These are phyloP conservation scores for Australoheros scitulus DNA, from an alignment of 2,113 vertebrate species.

Conservation along the genomic window DNA sequence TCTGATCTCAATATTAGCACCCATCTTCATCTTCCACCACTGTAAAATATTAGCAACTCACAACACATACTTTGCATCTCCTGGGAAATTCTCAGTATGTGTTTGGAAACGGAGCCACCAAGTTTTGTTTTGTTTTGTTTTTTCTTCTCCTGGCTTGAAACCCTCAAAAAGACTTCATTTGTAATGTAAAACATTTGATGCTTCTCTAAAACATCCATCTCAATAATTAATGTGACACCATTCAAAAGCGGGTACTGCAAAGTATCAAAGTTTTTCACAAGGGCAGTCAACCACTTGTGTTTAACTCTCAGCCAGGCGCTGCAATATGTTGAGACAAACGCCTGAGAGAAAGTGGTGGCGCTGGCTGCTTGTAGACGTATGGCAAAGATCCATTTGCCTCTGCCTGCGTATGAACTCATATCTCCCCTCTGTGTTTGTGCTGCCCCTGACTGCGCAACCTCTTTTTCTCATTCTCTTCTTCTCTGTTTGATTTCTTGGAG, in stretches of 20 bases:
- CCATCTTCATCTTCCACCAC: neutral
- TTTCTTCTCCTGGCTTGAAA: neutral
- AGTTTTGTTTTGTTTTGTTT: neutral
- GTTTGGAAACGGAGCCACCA: slow-evolving; percentile 24
- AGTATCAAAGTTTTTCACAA: slow-evolving; percentile 39
- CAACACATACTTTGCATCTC: slow-evolving; percentile 12
- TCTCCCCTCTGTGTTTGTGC: slow-evolving; percentile 44
- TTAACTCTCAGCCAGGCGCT: slow-evolving; percentile 43
- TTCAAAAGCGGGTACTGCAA: neutral
- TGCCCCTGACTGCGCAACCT: slow-evolving; percentile 49
- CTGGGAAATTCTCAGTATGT: slow-evolving; percentile 32
- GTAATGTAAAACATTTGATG: slow-evolving; percentile 13
- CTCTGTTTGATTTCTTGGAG: slow-evolving; percentile 64
- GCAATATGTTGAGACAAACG: slow-evolving; percentile 4
- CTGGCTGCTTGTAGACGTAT: slow-evolving; percentile 9
- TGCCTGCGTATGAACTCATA: slow-evolving; percentile 34
- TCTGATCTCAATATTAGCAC: neutral
- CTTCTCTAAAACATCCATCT: slow-evolving; percentile 14
- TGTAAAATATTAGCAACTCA: slow-evolving; percentile 9
- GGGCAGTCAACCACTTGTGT: slow-evolving; percentile 34
- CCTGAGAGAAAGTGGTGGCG: neutral
- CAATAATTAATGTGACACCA: slow-evolving; percentile 35
- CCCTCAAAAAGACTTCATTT: neutral
- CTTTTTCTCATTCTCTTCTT: slow-evolving; percentile 51
- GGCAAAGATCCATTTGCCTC: slow-evolving; percentile 19